phyloP scores from a whole-genome alignment of 2,888 invertebrate species.

The Prosapia bicincta region DNA sequence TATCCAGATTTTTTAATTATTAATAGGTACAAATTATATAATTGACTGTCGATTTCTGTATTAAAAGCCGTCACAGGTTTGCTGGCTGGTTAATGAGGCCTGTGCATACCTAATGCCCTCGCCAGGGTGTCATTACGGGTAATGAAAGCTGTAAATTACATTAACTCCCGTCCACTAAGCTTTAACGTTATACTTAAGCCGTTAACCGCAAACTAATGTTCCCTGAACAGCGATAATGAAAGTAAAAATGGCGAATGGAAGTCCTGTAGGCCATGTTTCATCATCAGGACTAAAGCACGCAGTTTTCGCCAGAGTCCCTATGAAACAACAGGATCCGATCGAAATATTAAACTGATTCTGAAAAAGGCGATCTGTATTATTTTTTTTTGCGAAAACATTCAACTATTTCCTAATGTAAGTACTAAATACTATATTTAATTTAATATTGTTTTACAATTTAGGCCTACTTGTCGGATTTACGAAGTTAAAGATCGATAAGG shows the following conservation, averaged over 20 bases:
- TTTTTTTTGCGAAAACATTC: too few relatives aligned
- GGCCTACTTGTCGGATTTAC: too few relatives aligned
- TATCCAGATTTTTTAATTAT: too few relatives aligned
- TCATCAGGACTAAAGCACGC: not conserved
- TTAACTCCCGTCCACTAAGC: not conserved
- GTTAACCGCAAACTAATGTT: not conserved
- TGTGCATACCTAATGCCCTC: not conserved
- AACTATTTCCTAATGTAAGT: too few relatives aligned
- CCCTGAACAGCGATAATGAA: not conserved
- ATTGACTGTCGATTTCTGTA: not conserved
- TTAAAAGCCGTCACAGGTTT: not conserved
- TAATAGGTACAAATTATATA: too few relatives aligned
- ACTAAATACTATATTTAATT: too few relatives aligned
- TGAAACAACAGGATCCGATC: too few relatives aligned
- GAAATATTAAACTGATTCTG: too few relatives aligned
- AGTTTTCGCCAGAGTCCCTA: too few relatives aligned
- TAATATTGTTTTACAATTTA: too few relatives aligned
- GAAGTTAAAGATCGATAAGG: too few relatives aligned
- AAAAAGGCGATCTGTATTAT: too few relatives aligned
- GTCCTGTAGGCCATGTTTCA: not conserved
- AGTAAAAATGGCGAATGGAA: not conserved
- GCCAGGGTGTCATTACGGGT: not conserved
- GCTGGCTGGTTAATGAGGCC: not conserved
- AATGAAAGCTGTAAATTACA: slow-evolving; percentile 2
- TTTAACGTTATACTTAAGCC: not conserved